Evolutionary conservation across 2,113 vertebrate species (phyloP).

Genomic region (Eidolon helvum): DNA sequence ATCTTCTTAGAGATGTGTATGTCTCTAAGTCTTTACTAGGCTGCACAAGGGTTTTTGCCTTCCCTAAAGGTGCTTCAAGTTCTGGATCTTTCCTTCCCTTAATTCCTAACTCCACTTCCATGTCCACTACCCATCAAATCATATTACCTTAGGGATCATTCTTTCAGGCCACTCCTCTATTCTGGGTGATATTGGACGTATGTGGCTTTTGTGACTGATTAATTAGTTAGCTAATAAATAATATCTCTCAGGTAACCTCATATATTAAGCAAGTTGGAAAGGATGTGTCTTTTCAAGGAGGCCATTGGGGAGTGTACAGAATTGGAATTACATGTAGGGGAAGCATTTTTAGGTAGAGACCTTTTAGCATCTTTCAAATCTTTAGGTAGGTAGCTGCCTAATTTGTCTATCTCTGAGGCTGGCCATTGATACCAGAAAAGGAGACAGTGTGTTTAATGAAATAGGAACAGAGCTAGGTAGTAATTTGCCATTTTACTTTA

Average conservation of each 20-base stretch:
- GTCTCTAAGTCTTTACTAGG: neutral
- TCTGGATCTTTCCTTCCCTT: neutral
- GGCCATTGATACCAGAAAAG: neutral
- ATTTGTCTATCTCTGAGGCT: neutral
- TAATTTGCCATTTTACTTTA: neutral
- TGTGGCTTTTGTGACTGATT: neutral
- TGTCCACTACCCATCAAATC: neutral
- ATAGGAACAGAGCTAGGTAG: neutral
- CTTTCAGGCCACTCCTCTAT: neutral
- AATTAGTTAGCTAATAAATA: slow-evolving; percentile 11
- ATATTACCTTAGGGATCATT: neutral
- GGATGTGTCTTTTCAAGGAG: neutral
- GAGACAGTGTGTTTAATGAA: neutral
- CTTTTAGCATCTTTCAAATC: neutral
- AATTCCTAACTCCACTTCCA: neutral
- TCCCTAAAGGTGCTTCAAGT: neutral
- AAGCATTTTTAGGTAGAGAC: neutral
- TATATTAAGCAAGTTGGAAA: neutral
- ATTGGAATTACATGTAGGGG: neutral
- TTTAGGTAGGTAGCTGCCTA: neutral
- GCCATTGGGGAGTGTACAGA: neutral
- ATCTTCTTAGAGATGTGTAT: neutral
- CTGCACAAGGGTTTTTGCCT: neutral
- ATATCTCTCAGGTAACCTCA: neutral
- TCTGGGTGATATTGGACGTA: neutral